Evolutionary conservation across 2,113 vertebrate genomes (phyloP).

Genomic region (Plecotus auritus): DNA sequence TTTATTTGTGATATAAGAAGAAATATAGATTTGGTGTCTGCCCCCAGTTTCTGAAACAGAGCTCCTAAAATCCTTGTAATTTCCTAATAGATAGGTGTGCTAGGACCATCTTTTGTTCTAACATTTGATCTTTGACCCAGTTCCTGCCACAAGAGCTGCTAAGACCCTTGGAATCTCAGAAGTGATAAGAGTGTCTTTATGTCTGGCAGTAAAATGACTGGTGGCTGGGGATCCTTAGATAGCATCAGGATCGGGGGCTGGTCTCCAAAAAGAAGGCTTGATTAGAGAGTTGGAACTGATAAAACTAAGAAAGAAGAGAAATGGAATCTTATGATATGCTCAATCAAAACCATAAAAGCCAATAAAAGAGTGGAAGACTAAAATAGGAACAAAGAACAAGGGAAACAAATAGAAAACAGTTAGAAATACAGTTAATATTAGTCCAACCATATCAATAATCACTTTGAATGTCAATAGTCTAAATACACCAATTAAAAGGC

Average conservation of each 20-base stretch:
- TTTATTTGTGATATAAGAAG: not conserved
- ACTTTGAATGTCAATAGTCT: not conserved
- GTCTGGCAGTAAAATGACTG: not conserved
- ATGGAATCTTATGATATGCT: not conserved
- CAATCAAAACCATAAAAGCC: not conserved
- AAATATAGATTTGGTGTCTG: not conserved
- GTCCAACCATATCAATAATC: not conserved
- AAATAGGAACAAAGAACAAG: not conserved
- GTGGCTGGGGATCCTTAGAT: not conserved
- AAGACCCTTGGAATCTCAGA: not conserved
- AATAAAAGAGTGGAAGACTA: not conserved
- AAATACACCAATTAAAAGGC: not conserved
- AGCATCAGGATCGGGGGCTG: not conserved
- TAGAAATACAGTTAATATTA: not conserved
- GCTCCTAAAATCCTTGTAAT: not conserved
- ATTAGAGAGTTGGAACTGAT: not conserved
- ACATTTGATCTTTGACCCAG: not conserved
- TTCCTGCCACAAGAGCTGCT: not conserved
- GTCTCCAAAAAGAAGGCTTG: not conserved
- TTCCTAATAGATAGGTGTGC: not conserved
- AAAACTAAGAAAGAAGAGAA: not conserved
- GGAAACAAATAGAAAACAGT: not conserved
- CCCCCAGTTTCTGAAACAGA: not conserved
- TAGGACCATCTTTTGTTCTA: constrained; percentile 9
- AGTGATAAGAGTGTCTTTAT: constrained; percentile 1